These are phyloP conservation scores for Falco rusticolus DNA, from an alignment of 2,797 vertebrate genomes.

Conservation along the genomic window DNA sequence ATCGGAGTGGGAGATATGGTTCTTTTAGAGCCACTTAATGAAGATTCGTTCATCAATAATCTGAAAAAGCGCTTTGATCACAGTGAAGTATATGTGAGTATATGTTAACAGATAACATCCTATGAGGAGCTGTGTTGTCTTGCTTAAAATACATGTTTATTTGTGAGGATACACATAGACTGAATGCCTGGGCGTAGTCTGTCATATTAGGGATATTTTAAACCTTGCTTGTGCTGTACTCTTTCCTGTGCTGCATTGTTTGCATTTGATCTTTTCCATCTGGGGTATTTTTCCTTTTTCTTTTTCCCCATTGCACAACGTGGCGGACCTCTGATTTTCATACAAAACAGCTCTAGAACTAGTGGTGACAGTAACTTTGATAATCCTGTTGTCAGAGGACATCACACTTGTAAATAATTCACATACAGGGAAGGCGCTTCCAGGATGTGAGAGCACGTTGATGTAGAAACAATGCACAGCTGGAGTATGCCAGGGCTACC, in stretches of 20 bases:
- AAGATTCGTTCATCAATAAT: conserved; percentile 93
- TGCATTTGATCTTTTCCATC: not conserved
- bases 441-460: not conserved
- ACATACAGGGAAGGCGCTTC: not conserved
- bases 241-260: not conserved
- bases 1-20: conserved; percentile 99
- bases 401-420: not conserved
- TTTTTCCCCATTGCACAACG: not conserved
- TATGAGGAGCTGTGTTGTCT: not conserved
- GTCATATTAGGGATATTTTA: not conserved
- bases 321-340: not conserved
- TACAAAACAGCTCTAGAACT: not conserved
- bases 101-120: not conserved
- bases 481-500: not conserved
- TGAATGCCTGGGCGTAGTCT: not conserved
- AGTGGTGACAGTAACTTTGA: not conserved
- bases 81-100: conserved; percentile 95
- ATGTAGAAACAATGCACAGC: not conserved
- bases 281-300: not conserved
- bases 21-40: conserved; percentile 91
- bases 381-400: not conserved
- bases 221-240: not conserved
- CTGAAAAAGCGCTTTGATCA: conserved; percentile 95
- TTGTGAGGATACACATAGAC: not conserved
- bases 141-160: not conserved